Base-by-base conservation (phyloP, 2,888 invertebrate genomes). In the Helleia helle region DNA sequence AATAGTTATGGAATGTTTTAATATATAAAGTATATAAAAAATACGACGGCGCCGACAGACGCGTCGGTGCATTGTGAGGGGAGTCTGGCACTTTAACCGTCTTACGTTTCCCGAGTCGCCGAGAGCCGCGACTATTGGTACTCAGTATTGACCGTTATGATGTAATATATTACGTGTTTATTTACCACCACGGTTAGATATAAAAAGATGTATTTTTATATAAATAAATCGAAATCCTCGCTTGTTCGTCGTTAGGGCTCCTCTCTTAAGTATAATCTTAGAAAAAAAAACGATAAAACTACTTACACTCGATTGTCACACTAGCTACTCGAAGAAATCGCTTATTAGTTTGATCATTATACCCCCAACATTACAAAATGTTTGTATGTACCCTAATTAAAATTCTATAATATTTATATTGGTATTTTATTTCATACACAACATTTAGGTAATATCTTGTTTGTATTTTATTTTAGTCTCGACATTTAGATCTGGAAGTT, bases 351-450 rank as follows among this genome's bases (percentile, higher is more conserved):
- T 74, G 71, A 70, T 76, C 74, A 81, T 71, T 80, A 77, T 80
- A 76, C 71, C 81, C 74, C n/a, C 79, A 71, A 71, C 75, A 77
- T 79, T 80, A 80, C 77, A 79, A 79, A 77, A 73, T 77, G 77
- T 83, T 84, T 84, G 81, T 84, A 83, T 81, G 79, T 83, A 84
- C 77, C 77, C 71, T 80, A 77, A 83, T 80, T 81, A 83, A 22
- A 84, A 84, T 81, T 80, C 74, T 83, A 81, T 81, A 71, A 80
- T 74, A 83, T 75, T 74, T 67, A 60, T 58, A 54, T 51, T 54
- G 58, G 62, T 49, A 56, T 71, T 74, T 72, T 62, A 68, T 69
- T 75, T 61, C 42, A 24, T 5, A 14, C 18, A n/a, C n/a, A 22
- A 22, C 22, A 22, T 22, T 22, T 8, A 22, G 22, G 6, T 22